Base-by-base conservation (phyloP, 2,797 vertebrate genomes). In the Australoheros facetus region DNA sequence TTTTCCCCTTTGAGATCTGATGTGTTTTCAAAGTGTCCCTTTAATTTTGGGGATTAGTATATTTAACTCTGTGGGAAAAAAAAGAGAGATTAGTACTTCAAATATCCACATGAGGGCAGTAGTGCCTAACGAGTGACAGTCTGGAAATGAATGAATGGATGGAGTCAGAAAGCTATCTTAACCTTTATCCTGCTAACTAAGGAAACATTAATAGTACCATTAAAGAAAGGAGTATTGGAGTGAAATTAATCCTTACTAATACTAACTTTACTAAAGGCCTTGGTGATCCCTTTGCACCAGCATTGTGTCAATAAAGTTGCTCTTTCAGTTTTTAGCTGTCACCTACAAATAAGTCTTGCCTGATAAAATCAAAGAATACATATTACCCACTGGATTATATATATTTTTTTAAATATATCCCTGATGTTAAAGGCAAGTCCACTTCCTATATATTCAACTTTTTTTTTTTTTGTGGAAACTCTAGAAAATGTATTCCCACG, bases 251-350 rank as follows among this genome's bases (percentile, higher is more conserved):
- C 11, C 13, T 42, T 42, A 42, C 3, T 56, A 78, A 42, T 73
- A 93, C 97, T 95, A 88, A 98, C 97, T 96, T 97, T 62, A 96
- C 54, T 1, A 95, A 77, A 3, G 96, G 95, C 16, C 3, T 1
- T n/a, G 28, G 32, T 7, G 19, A 42, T 12, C 17, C 7, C 12
- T 87, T 84, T 56, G 0, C 5, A 26, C 12, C 2, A 3, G 1
- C 3, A n/a, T 3, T 19, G 71, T 92, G 66, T 92, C 78, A 94
- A 94, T 95, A 95, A 96, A 95, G 94, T 88, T 95, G 10, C 3
- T 0, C 1, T 30, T 26, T 26, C 26, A 26, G 26, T 26, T 26
- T 23, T 87, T 88, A 62, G 83, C 32, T 34, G 32, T 34, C 6
- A 34, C 32, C 32, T 34, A 34, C 32, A 34, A 34, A 34, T 34